These are phyloP conservation scores for Eucidaris tribuloides DNA, from an alignment of 35 echinoderm and acorn worm genomes.

Conservation along the genomic window DNA sequence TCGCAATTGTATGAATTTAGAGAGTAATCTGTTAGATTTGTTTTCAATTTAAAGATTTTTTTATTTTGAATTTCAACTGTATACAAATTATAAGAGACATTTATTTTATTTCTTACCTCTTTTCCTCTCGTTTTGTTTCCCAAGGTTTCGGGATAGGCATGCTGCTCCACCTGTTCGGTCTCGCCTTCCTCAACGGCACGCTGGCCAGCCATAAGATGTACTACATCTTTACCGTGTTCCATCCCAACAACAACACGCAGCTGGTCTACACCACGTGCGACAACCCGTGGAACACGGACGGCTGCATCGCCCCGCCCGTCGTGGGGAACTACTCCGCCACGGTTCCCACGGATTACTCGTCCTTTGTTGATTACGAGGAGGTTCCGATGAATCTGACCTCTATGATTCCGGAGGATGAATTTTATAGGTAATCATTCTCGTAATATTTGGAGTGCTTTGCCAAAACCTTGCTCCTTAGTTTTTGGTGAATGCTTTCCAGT, in stretches of 20 bases:
- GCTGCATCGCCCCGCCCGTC: neutral
- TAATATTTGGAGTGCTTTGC: no score
- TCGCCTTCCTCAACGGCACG: neutral
- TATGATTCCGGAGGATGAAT: neutral
- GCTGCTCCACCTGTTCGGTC: slow-evolving; percentile 12
- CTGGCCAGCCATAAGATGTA: neutral
- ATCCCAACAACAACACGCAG: neutral
- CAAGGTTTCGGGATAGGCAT: slow-evolving; percentile 8
- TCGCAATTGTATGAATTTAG: no score
- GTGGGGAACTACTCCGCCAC: neutral
- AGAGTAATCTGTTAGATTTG: no score
- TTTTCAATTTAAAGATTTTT: no score
- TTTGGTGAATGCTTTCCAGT: no score
- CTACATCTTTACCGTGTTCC: slow-evolving; percentile 23
- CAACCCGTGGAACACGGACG: neutral
- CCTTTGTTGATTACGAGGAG: neutral
- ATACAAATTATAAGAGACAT: no score
- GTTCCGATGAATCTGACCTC: neutral
- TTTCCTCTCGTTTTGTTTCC: no score
- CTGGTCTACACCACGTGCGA: neutral
- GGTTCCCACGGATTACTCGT: neutral
- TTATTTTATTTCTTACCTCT: no score
- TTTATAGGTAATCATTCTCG: no score
- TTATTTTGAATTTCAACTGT: no score
- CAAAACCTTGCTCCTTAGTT: no score